A percentile compares a stretch with the other conserved stretches of the same genome.
Conservation (phyloP, 2,888 invertebrate genomes). For the Stenotaenia linearis region DNA sequence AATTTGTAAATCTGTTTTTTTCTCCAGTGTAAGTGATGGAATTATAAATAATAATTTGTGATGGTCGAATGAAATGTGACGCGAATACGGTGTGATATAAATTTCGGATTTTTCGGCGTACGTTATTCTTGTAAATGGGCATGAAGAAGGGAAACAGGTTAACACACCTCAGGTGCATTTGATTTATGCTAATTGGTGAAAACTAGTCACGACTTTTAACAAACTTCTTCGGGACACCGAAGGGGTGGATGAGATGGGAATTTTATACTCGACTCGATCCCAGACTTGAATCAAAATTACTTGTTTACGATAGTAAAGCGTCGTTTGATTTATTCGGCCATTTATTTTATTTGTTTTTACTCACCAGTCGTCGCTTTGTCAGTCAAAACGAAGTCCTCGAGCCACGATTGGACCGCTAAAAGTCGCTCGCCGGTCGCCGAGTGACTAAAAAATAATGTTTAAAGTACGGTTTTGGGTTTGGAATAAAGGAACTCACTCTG, state of each 20-base stretch:
- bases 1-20: no score
- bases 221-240: not conserved
- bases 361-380: not conserved
- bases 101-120: no score
- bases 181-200: not conserved
- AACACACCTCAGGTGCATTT: not conserved
- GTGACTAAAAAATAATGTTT: not conserved
- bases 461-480: no score
- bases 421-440: not conserved
- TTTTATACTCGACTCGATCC: not conserved
- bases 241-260: not conserved
- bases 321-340: no score
- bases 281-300: not conserved
- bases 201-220: not conserved
- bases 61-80: no score
- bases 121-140: not conserved
- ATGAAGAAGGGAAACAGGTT: not conserved
- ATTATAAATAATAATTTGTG: no score
- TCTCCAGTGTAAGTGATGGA: no score
- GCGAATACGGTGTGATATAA: no score
- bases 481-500: not conserved
- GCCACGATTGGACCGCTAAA: not conserved
- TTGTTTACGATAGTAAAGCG: not conserved
- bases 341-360: not conserved
- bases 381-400: not conserved